phyloP scores from a whole-genome alignment of 2,797 vertebrate genomes.

The Enteromius mattozi region DNA sequence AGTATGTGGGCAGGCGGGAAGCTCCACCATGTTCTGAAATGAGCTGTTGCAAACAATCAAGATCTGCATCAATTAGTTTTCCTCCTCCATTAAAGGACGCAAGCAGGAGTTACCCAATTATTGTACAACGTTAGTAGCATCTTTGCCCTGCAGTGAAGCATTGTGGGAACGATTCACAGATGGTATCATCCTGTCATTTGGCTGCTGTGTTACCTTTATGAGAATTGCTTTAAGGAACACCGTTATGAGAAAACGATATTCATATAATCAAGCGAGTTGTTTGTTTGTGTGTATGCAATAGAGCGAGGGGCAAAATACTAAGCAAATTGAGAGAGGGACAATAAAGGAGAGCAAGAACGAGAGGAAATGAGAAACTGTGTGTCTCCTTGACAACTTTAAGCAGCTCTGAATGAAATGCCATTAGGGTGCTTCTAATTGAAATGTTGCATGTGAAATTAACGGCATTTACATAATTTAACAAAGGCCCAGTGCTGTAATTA shows the following conservation, averaged over 20 bases:
- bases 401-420: constrained; percentile 59
- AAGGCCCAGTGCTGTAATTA: constrained; percentile 55
- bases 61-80: constrained; percentile 43
- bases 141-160: constrained; percentile 22
- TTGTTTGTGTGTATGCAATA: background rate
- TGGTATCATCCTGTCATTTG: constrained; percentile 19
- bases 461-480: constrained; percentile 59
- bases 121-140: background rate
- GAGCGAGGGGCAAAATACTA: background rate
- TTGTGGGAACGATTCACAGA: background rate
- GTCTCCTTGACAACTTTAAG: constrained; percentile 54
- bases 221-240: constrained; percentile 8
- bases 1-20: constrained; percentile 19
- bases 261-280: background rate
- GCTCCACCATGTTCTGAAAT: constrained; percentile 36
- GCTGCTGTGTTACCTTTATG: constrained; percentile 26
- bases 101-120: constrained; percentile 26
- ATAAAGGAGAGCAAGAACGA: background rate
- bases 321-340: background rate
- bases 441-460: constrained; percentile 68
- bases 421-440: constrained; percentile 62
- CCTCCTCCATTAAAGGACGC: constrained; percentile 10
- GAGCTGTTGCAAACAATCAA: constrained; percentile 30
- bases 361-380: constrained; percentile 2
- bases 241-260: constrained; percentile 27